Percentiles rank a stretch among this genome's conserved stretches.
Evolutionary conservation across 2,113 vertebrate species (phyloP).

Genomic region (Pollimyrus isidori): DNA sequence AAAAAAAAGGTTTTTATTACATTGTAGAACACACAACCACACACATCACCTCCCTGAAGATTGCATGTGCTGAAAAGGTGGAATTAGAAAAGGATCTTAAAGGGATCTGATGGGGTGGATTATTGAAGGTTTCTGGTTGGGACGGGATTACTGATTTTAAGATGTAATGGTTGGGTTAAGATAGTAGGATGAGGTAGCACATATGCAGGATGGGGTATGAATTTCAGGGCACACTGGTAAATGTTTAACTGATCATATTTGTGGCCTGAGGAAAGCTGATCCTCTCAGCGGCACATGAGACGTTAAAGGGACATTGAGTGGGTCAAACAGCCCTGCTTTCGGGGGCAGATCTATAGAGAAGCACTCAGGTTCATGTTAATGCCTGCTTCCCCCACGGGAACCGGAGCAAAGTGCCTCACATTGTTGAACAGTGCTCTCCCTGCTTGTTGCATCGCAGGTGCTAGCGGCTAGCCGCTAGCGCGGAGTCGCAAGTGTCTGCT

Average conservation of each 20-base stretch:
- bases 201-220: neutral
- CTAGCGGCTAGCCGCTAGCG: neutral
- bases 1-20: too few relatives aligned
- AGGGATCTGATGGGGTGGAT: neutral
- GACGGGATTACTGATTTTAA: neutral
- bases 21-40: too few relatives aligned
- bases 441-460: neutral
- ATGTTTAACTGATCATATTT: neutral
- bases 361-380: neutral
- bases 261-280: neutral
- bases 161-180: neutral
- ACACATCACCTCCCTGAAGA: neutral
- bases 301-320: neutral
- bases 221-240: neutral
- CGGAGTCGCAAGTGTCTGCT: neutral
- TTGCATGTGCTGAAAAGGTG: neutral
- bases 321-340: neutral
- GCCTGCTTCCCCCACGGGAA: neutral
- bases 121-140: neutral
- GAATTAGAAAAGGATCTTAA: neutral
- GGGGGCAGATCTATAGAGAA: neutral
- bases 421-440: neutral
- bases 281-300: neutral
- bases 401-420: neutral
- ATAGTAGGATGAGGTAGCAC: neutral